Conservation (phyloP, 2,888 invertebrate species). For the Cancer borealis region DNA sequence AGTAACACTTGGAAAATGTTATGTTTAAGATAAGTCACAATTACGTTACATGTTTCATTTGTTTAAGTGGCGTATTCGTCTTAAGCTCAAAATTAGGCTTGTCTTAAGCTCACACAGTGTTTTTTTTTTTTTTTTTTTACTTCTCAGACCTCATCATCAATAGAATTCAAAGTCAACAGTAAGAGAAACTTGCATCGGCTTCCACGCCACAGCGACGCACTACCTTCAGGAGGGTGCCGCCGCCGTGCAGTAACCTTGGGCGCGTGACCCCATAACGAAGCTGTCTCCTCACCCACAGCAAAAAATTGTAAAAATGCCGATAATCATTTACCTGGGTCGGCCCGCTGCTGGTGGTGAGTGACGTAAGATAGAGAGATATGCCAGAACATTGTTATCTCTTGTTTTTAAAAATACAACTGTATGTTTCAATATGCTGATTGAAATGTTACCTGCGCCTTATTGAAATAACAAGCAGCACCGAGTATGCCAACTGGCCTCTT, state of each 20-base stretch:
- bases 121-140: background rate
- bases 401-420: slow-evolving; percentile 49
- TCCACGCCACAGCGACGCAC: background rate
- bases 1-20: too few relatives aligned
- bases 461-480: slow-evolving; percentile 69
- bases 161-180: background rate
- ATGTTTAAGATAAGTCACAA: too few relatives aligned
- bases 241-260: background rate
- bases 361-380: slow-evolving; percentile 57
- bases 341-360: slow-evolving; percentile 25
- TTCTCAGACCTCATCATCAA: background rate
- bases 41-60: too few relatives aligned
- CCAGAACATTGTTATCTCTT: slow-evolving; percentile 62
- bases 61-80: too few relatives aligned
- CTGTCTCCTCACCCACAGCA: slow-evolving; percentile 35
- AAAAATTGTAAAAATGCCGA: slow-evolving; percentile 14
- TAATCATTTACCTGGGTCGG: slow-evolving; percentile 44
- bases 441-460: slow-evolving; percentile 71
- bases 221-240: background rate
- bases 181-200: background rate
- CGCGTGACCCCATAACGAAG: slow-evolving; percentile 2
- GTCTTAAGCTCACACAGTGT: too few relatives aligned
- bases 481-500: slow-evolving; percentile 51
- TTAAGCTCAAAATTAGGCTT: too few relatives aligned
- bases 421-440: slow-evolving; percentile 69